Conservation (phyloP, 2,113 vertebrate species). For the Spea multiplicata region DNA sequence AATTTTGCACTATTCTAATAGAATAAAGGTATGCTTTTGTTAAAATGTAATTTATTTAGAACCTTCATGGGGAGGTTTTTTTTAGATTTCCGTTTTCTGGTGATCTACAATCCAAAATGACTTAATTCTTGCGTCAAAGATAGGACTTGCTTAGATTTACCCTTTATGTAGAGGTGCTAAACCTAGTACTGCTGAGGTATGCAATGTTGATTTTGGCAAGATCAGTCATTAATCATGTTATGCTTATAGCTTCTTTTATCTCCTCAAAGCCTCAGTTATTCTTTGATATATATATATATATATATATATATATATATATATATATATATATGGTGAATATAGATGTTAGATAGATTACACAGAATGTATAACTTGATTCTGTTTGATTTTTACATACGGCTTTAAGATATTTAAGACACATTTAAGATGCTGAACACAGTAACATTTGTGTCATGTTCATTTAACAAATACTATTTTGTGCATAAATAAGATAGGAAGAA, state of each 20-base stretch:
- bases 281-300: neutral
- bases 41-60: constrained; percentile 92
- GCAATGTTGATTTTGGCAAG: constrained; percentile 63
- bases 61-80: constrained; percentile 77
- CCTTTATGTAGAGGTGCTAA: constrained; percentile 56
- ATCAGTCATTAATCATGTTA: constrained; percentile 71
- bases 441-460: too few relatives aligned
- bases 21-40: constrained; percentile 88
- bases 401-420: too few relatives aligned
- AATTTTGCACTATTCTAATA: constrained; percentile 87
- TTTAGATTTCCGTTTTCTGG: constrained; percentile 81
- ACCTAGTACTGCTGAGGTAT: constrained; percentile 66
- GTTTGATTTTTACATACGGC: too few relatives aligned
- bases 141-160: constrained; percentile 72
- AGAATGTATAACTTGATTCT: too few relatives aligned
- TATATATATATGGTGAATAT: neutral
- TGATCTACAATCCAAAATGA: constrained; percentile 77
- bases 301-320: too few relatives aligned
- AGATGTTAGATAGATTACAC: too few relatives aligned
- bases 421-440: too few relatives aligned
- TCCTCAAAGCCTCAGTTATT: constrained; percentile 61
- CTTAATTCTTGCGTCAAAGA: constrained; percentile 80
- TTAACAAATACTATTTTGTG: too few relatives aligned
- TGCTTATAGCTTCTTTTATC: constrained; percentile 21
- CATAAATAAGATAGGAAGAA: too few relatives aligned